phyloP scores from a whole-genome alignment of 2,113 vertebrate genomes.

The Australoheros scitulus region DNA sequence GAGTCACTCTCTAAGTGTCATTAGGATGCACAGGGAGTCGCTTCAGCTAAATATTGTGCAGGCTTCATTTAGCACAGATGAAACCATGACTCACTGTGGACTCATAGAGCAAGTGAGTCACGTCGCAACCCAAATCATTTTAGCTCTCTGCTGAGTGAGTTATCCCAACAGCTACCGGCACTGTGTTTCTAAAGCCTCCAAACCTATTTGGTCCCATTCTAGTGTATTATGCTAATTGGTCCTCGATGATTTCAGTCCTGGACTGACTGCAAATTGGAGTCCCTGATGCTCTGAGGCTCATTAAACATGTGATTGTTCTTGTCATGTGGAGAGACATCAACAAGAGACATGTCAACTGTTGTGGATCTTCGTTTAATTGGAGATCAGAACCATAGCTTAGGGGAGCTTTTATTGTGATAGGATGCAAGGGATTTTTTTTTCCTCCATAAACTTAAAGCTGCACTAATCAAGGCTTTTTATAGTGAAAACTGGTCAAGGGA shows the following conservation, averaged over 20 bases:
- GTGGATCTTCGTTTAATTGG: slow-evolving; percentile 5
- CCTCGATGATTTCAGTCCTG: slow-evolving; percentile 11
- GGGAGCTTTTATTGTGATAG: not conserved
- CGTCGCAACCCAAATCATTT: slow-evolving; percentile 18
- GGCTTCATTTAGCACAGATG: slow-evolving; percentile 64
- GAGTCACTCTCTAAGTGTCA: slow-evolving; percentile 47
- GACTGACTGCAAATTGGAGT: slow-evolving; percentile 15
- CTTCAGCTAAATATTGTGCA: slow-evolving; percentile 58
- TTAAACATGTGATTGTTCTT: slow-evolving; percentile 41
- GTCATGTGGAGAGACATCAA: slow-evolving; percentile 13
- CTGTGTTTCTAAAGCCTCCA: slow-evolving; percentile 25
- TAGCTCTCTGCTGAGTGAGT: slow-evolving; percentile 41
- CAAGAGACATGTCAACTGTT: not conserved
- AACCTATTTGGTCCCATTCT: slow-evolving; percentile 37
- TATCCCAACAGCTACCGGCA: slow-evolving; percentile 29
- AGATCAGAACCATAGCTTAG: not conserved
- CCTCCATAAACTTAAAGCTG: not conserved
- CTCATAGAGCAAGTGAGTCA: slow-evolving; percentile 54
- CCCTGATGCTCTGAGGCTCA: slow-evolving; percentile 21
- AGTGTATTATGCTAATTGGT: slow-evolving; percentile 40
- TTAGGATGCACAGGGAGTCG: slow-evolving; percentile 53
- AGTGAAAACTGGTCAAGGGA: not conserved
- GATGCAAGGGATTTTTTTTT: not conserved
- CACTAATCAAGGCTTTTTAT: not conserved
- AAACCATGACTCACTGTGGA: slow-evolving; percentile 59